phyloP scores from a whole-genome alignment of 2,113 vertebrate genomes.

The Progne subis region DNA sequence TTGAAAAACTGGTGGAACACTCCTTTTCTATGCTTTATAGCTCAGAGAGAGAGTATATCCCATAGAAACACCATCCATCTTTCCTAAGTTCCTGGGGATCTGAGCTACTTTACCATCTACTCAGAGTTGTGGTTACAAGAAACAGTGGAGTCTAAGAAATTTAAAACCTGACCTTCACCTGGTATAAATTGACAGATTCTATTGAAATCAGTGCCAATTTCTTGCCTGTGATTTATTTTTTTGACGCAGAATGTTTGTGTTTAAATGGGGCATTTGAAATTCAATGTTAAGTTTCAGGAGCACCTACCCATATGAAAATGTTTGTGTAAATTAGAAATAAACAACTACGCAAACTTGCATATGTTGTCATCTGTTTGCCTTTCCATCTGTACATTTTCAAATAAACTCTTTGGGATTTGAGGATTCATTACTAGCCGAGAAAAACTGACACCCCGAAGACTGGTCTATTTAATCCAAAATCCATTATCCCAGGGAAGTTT shows the following conservation, averaged over 20 bases:
- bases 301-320: not conserved
- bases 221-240: not conserved
- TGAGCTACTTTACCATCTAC: not conserved
- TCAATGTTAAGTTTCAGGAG: not conserved
- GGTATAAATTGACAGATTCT: not conserved
- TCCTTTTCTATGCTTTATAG: not conserved
- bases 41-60: not conserved
- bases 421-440: conserved; percentile 6
- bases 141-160: conserved; percentile 29
- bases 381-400: conserved; percentile 14
- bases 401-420: conserved; percentile 14
- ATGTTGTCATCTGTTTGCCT: not conserved
- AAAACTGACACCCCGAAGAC: not conserved
- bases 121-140: not conserved
- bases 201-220: conserved; percentile 16
- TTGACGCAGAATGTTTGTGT: not conserved
- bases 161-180: conserved; percentile 7
- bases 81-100: not conserved
- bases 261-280: not conserved
- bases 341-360: not conserved
- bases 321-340: conserved; percentile 43
- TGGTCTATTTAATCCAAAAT: conserved; percentile 15
- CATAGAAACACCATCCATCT: conserved; percentile 29
- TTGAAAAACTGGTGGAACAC: not conserved
- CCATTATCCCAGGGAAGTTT: not conserved